Evolutionary conservation across 1,140 invertebrate genomes (phyloP), one percentile per base, ranked within the genome.

Genomic region (Papilio polyxenes): DNA sequence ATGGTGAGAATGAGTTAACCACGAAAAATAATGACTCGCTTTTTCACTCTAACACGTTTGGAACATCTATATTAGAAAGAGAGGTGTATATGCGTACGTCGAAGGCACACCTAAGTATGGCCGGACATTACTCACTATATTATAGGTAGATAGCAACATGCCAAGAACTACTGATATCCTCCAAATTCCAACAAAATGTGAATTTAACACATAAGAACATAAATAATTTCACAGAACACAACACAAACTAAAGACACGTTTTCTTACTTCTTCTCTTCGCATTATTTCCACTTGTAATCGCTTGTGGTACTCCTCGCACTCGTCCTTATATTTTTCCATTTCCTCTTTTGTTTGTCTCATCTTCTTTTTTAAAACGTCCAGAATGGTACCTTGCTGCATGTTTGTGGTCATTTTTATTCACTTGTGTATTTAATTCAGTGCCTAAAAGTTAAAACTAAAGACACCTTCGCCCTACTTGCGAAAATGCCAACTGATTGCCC

Each of bases 281-380:
- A 98, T 97, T 92, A 98, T 96, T 96, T 99, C 98, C 89, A 97
- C 95, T 95, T 98, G 98, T 89, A 98, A 96, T 94, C 97, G 96
- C 96, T 98, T 98, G 94, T 98, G 97, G 93, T 97, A 97, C 92
- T 98, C 98, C 94, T 99, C 98, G 92, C 97, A 98, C 94, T 98
- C 98, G 94, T 99, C 99, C 95, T 98, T 99, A 95, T 98, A 98
- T 94, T 98, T 97, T 94, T 99, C 98, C 97, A 98, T 98, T 96
- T 99, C 99, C 93, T 99, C 98, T 95, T 99, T 99, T 84, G 99
- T 98, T 93, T 98, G 98, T 88, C 98, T 96, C 99, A 99, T 99
- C 97, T 99, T 99, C 96, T 99, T 99, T 96, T 99, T 99, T 86
- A 99, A 96, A 88, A 99, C 98, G 95, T 99, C 98, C 90, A 99